A percentile compares a stretch with the other conserved stretches of the same genome.
Evolutionary conservation across 2,113 vertebrate genomes (phyloP).

Genomic region (Paralichthys olivaceus): DNA sequence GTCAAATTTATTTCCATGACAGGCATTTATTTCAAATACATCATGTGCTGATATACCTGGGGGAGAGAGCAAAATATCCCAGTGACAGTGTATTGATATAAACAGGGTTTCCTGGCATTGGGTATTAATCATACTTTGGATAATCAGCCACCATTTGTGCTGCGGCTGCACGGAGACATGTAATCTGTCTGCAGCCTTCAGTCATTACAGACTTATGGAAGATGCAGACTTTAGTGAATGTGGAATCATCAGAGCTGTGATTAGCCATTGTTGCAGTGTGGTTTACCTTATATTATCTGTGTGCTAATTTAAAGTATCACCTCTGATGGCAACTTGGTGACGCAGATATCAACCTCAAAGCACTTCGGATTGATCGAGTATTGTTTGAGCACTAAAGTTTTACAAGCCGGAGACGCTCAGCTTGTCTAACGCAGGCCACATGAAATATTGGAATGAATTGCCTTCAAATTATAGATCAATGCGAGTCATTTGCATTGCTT

Average conservation of each 20-base stretch:
- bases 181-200: slow-evolving; percentile 29
- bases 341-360: slow-evolving; percentile 44
- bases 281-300: background rate
- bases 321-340: slow-evolving; percentile 4
- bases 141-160: slow-evolving; percentile 52
- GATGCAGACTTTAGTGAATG: background rate
- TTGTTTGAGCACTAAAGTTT: slow-evolving; percentile 19
- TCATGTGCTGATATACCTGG: slow-evolving; percentile 60
- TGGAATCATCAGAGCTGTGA: slow-evolving; percentile 20
- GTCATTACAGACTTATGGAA: background rate
- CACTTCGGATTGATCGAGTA: slow-evolving; percentile 20
- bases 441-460: slow-evolving; percentile 39
- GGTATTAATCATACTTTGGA: slow-evolving; percentile 78
- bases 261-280: slow-evolving; percentile 12
- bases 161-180: slow-evolving; percentile 10
- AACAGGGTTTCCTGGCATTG: slow-evolving; percentile 59
- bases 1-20: slow-evolving; percentile 74
- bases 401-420: background rate
- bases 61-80: slow-evolving; percentile 23
- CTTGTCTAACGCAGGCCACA: background rate
- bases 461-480: slow-evolving; percentile 33
- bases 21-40: slow-evolving; percentile 76
- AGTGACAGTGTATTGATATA: slow-evolving; percentile 64
- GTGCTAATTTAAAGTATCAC: slow-evolving; percentile 12
- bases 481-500: slow-evolving; percentile 54